These are phyloP conservation scores for Resseliella maxima DNA, from an alignment of 2,888 invertebrate species.

Conservation along the genomic window DNA sequence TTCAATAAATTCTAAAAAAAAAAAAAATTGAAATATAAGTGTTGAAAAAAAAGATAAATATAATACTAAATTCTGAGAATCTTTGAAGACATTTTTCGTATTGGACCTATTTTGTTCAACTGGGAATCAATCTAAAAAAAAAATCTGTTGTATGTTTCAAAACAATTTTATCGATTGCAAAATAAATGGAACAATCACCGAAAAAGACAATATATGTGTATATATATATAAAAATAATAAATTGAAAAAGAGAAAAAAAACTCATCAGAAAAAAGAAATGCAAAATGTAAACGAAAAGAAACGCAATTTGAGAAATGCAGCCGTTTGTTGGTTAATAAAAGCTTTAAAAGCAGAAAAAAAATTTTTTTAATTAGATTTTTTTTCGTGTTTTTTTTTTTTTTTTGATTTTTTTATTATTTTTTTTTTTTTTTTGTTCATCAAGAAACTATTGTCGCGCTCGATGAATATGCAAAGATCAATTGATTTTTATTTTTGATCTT, in stretches of 20 bases:
- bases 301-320: slow-evolving; percentile 52
- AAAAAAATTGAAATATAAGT: background rate
- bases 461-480: background rate
- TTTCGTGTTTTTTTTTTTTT: background rate
- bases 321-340: slow-evolving; percentile 48
- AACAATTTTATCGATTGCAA: slow-evolving; percentile 6
- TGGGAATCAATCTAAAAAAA: slow-evolving; percentile 26
- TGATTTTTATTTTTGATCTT: background rate
- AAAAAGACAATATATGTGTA: no score
- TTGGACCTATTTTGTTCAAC: slow-evolving; percentile 10
- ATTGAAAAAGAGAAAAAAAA: no score
- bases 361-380: no score
- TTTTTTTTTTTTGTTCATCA: background rate
- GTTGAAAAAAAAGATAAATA: background rate
- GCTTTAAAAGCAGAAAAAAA: background rate
- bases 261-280: slow-evolving; percentile 27
- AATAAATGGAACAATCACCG: background rate
- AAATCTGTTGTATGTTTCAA: no score
- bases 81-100: background rate
- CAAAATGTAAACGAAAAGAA: slow-evolving; percentile 36
- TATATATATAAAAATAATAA: no score
- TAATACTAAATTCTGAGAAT: slow-evolving; percentile 47
- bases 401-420: no score
- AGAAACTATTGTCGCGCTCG: background rate
- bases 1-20: background rate